Conservation (phyloP, 2,113 vertebrate genomes). For the Trogon melanurus region DNA sequence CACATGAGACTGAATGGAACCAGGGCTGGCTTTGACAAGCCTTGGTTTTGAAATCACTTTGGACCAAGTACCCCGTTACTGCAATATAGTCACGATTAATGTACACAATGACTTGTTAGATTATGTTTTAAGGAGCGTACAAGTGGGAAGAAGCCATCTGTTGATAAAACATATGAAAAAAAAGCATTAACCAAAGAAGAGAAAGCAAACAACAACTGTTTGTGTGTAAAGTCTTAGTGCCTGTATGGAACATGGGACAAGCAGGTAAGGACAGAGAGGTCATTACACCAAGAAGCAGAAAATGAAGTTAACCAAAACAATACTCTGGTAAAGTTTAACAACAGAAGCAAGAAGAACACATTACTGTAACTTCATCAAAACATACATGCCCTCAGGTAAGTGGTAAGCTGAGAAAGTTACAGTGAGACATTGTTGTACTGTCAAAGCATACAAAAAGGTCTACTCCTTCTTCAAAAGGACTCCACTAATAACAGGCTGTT, state of each 20-base stretch:
- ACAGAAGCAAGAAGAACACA: not conserved
- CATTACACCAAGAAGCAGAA: not conserved
- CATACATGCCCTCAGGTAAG: not conserved
- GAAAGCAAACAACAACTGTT: not conserved
- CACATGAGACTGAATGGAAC: not conserved
- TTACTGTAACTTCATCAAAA: not conserved
- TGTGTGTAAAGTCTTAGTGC: not conserved
- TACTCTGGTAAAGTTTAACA: not conserved
- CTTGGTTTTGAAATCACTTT: not conserved
- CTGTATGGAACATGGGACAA: accelerated
- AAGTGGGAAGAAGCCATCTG: not conserved
- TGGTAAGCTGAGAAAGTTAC: not conserved
- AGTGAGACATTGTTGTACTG: not conserved
- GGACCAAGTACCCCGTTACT: not conserved
- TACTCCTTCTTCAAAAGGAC: not conserved
- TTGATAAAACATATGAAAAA: not conserved
- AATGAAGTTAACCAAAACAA: not conserved
- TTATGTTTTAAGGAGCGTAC: not conserved
- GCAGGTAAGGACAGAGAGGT: not conserved
- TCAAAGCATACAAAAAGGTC: not conserved
- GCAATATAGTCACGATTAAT: not conserved
- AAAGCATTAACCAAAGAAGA: not conserved
- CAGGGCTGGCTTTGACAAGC: not conserved
- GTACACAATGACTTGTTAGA: not conserved
- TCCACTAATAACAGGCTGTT: not conserved